Evolutionary conservation across 2,113 vertebrate genomes (phyloP).

Genomic region (Galeopterus variegatus): DNA sequence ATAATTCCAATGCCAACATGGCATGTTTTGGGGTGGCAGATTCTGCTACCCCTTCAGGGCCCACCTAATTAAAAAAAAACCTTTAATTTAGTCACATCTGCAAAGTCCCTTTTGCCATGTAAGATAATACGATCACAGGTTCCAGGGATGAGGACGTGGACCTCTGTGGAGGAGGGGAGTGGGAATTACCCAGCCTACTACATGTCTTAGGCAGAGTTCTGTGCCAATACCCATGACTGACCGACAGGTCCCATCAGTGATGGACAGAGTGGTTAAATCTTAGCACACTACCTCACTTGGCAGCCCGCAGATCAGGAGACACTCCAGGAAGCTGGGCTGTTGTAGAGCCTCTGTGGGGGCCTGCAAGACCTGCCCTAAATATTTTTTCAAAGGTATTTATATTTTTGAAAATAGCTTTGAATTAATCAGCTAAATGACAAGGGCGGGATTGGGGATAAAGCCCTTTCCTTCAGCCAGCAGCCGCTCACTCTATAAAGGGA

Average conservation of each 20-base stretch:
- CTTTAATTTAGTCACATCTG: neutral
- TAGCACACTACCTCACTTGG: neutral
- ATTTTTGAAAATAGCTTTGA: neutral
- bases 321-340: neutral
- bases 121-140: no score
- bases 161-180: neutral
- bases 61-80: neutral
- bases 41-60: neutral
- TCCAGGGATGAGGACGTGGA: no score
- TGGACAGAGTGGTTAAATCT: neutral
- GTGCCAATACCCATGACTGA: neutral
- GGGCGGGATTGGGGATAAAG: neutral
- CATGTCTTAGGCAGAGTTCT: neutral
- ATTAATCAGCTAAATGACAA: neutral
- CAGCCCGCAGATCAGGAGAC: neutral
- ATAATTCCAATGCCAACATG: neutral
- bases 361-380: neutral
- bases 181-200: neutral
- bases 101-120: neutral
- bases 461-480: neutral
- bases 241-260: fast-evolving
- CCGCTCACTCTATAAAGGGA: neutral
- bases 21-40: neutral
- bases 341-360: fast-evolving
- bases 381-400: neutral